Conservation (phyloP, 2,888 invertebrate species). For the Andrena trimmerana region DNA sequence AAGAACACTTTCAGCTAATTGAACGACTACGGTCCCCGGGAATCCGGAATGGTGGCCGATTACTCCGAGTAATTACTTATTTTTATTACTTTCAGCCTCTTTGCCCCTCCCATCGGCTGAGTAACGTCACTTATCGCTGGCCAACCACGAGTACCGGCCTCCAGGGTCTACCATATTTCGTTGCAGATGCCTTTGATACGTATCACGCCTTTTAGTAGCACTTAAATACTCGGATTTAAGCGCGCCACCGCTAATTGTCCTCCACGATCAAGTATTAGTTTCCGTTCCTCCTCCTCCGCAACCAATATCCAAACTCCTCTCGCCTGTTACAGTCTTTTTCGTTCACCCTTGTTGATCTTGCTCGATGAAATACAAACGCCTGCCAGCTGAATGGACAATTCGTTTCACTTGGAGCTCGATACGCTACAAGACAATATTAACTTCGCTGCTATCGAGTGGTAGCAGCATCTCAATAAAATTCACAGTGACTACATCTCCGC, state of each 20-base stretch:
- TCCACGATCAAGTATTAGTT: no score
- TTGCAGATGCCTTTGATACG: constrained; percentile 36
- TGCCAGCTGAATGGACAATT: constrained; percentile 9
- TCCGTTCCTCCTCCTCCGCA: not conserved
- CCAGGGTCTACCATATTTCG: constrained; percentile 46
- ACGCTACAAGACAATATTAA: not conserved
- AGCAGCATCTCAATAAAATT: no score
- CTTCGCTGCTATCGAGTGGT: not conserved
- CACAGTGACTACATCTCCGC: no score
- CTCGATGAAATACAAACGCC: constrained; percentile 6
- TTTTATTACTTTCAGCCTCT: constrained; percentile 82
- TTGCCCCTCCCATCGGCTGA: constrained; percentile 58
- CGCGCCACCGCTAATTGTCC: constrained; percentile 4
- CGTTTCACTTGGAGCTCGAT: not conserved
- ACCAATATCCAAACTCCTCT: not conserved
- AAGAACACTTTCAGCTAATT: constrained; percentile 82
- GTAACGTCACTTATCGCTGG: constrained; percentile 68
- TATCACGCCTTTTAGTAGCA: constrained; percentile 9
- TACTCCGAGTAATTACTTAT: constrained; percentile 83
- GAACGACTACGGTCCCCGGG: constrained; percentile 79
- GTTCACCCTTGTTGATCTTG: not conserved
- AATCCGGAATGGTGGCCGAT: constrained; percentile 76
- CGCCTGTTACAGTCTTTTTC: not conserved
- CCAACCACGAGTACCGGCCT: constrained; percentile 53
- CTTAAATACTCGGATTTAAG: constrained; percentile 4